Evolutionary conservation across 2,113 vertebrate species (phyloP).

Genomic region (Macaca nemestrina): DNA sequence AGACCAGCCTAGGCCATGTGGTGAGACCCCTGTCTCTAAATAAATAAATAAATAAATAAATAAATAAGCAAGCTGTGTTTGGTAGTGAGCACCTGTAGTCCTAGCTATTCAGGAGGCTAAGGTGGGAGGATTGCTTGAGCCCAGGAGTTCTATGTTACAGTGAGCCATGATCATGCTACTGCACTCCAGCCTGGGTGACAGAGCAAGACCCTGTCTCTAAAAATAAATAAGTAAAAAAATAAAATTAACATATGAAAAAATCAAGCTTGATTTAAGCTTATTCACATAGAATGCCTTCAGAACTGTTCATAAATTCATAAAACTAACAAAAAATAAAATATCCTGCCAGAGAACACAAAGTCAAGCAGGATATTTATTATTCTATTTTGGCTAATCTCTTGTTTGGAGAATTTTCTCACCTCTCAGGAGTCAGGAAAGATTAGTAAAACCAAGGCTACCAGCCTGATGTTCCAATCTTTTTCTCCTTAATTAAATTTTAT

Average conservation of each 20-base stretch:
- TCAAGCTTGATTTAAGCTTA: constrained; percentile 16
- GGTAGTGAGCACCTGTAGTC: too few species aligned
- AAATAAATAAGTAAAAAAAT: too few species aligned
- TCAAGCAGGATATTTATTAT: not conserved
- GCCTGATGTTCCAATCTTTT: not conserved
- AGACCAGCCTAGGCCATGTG: too few species aligned
- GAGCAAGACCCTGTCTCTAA: too few species aligned
- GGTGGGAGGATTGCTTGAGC: too few species aligned
- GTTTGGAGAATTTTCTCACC: constrained; percentile 11
- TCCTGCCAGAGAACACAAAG: not conserved
- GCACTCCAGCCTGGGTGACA: too few species aligned
- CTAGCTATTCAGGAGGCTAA: too few species aligned
- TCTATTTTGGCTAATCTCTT: constrained; percentile 1
- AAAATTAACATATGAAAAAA: constrained; percentile 35
- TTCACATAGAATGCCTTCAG: constrained; percentile 6
- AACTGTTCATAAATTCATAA: constrained; percentile 23
- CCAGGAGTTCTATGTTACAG: too few species aligned
- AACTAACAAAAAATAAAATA: constrained; percentile 55
- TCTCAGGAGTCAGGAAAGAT: not conserved
- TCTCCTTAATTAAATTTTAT: constrained; percentile 19
- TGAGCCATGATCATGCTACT: too few species aligned
- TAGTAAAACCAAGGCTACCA: constrained; percentile 16
- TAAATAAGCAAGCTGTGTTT: too few species aligned
- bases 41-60: too few species aligned
- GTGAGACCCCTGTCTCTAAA: too few species aligned